phyloP scores from a whole-genome alignment of 2,888 invertebrate species.

The Epistrophella euchroma region DNA sequence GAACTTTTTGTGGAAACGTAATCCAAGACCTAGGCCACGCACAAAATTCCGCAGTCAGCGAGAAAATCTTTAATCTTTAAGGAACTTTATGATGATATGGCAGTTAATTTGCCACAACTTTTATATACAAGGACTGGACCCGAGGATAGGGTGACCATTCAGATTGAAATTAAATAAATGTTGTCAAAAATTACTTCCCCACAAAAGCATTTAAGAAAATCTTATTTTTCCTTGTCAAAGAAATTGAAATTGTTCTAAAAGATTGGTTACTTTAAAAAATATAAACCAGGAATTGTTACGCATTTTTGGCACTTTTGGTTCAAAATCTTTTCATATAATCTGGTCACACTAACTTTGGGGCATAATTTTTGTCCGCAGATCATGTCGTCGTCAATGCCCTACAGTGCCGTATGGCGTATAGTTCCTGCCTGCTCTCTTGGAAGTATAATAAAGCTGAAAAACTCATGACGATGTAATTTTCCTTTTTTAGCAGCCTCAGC shows the following conservation, averaged over 20 bases:
- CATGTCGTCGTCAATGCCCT: constrained; percentile 59
- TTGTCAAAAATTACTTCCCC: background rate
- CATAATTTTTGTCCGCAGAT: constrained; percentile 28
- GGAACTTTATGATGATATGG: constrained; percentile 64
- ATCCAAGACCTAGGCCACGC: constrained; percentile 75
- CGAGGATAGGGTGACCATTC: constrained; percentile 4
- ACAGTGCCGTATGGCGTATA: constrained; percentile 3
- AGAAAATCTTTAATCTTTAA: constrained; percentile 50
- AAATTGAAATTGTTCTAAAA: no score
- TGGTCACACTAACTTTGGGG: constrained; percentile 19
- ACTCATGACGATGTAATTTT: constrained; percentile 75
- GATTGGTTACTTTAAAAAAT: no score
- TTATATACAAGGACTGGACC: background rate
- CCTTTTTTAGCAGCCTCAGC: constrained; percentile 40
- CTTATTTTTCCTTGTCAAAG: no score
- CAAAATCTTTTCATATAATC: background rate
- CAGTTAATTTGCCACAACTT: constrained; percentile 63
- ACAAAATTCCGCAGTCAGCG: constrained; percentile 65
- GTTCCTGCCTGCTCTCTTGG: constrained; percentile 24
- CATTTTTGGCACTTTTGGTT: no score
- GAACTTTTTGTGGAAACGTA: constrained; percentile 66
- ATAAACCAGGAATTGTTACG: no score
- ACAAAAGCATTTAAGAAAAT: no score
- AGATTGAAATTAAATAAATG: background rate
- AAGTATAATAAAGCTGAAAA: constrained; percentile 73